Evolutionary conservation across 2,113 vertebrate species (phyloP), one percentile per base, ranked within the genome.

Genomic region (Heterochromis multidens): DNA sequence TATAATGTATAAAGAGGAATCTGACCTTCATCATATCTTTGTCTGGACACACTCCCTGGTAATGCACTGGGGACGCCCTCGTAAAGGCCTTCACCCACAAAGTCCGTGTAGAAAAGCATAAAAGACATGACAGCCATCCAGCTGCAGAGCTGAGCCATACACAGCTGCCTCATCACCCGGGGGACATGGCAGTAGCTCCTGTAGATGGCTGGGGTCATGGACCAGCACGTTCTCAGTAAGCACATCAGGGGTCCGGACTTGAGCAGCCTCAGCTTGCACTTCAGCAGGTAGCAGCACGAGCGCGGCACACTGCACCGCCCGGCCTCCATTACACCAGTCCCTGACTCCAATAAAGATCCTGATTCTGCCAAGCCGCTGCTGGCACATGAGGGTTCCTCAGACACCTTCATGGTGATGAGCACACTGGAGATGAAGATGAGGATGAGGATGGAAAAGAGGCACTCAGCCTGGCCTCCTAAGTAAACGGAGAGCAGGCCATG

Each of bases 51-150:
- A 11, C 92, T 95, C 46, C 96, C 96, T 2, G 94, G 95, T 43
- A 82, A 85, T 1, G 96, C 96, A 19, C 94, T 96, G 77, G 96
- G 96, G 27, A 96, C 95, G 2, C 96, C 96, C 49, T 92, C 90
- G 5, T 97, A 97, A 27, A 97, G 87, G 23, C 96, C 96, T 81
- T 96, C 96, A 2, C 96, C 96, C 31, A 97, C 92, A 90, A 96
- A 97, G 94, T 96, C 96, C 4, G 96, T 97, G 95, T 96, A 97
- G 92, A 97, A 97, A 10, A 97, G 96, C 95, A 96, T 96, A 49
- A 97, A 97, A 13, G 95, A 96, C 96, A 96, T 96, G 82, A 97
- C 94, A 0, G 96, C 96, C 93, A 96, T 96, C 96, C 96, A 97
- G 94, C 95, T 96, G 93, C 96, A 96, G n/a, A 97, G 95, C 93